Conservation (phyloP, 2,888 invertebrate genomes). For the Macrosiphum euphorbiae region DNA sequence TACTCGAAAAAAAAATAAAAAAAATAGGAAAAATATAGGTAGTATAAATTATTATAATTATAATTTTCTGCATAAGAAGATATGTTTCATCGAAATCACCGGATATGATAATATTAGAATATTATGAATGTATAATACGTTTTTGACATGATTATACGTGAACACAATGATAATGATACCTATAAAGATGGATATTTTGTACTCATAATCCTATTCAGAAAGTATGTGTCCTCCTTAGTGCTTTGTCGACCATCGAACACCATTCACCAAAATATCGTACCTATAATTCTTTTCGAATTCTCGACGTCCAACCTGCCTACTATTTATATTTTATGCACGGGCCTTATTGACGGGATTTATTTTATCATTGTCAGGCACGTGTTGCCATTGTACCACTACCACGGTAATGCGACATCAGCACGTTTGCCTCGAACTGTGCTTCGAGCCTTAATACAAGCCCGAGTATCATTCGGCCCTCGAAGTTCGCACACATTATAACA, state of each 20-base stretch:
- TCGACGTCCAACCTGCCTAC: background rate
- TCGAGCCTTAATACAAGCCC: background rate
- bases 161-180: background rate
- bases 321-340: background rate
- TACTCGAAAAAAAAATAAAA: conserved; percentile 4
- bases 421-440: background rate
- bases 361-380: background rate
- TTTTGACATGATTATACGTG: background rate
- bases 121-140: background rate
- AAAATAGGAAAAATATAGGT: background rate
- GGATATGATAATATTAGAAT: background rate
- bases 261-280: background rate
- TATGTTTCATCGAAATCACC: background rate
- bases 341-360: background rate
- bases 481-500: background rate
- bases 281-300: background rate
- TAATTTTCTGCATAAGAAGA: background rate
- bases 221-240: background rate
- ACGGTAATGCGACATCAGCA: background rate
- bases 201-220: background rate
- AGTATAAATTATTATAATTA: background rate
- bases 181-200: background rate
- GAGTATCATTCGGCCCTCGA: background rate
- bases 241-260: background rate
- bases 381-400: background rate